Base-by-base conservation (phyloP, 1,140 invertebrate genomes). In the Apocrypta bakeri region DNA sequence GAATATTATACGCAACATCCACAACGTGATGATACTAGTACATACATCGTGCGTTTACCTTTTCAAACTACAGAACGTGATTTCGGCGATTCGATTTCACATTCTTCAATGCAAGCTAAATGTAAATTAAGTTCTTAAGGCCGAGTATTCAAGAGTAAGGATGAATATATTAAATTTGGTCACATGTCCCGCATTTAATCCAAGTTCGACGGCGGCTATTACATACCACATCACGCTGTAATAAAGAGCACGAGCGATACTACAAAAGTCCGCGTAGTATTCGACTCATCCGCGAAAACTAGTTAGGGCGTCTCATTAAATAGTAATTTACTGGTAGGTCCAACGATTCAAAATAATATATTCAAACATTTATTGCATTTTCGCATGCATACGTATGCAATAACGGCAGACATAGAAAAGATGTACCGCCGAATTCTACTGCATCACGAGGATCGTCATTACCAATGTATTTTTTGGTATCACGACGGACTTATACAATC, bases 31-130 rank as follows among this genome's bases (percentile, higher is more conserved):
- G 7, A 2, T 14, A 21, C 2, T n/a, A 37, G 37, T n/a, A 21
- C 24, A 8, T 74, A 74, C 25, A 24, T 25, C 8, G 72, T 74
- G 12, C 72, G 72, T n/a, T 48, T 74, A 42, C 72, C 72, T 2
- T 74, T 74, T 74, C 72, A 37, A 40, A n/a, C 2, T 8, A 24
- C 42, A 12, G 1, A 4, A 2, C 2, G 3, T 37, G 37, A 42
- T n/a, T 48, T 48, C 1, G 72, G 72, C n/a, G 40, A 42, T 8
- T 42, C 72, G 72, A 1, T 74, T 74, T 25, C 12, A 74, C 25
- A 74, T 74, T 74, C 14, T 7, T 8, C 6, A 17, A 17, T 7
- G 48, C 40, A 3, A n/a, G n/a, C n/a, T n/a, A n/a, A n/a, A n/a
- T n/a, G n/a, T n/a, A n/a, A n/a, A n/a, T n/a, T 37, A 37, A 2